Evolutionary conservation across 2,888 invertebrate species (phyloP).

Genomic region (Pocota personata): DNA sequence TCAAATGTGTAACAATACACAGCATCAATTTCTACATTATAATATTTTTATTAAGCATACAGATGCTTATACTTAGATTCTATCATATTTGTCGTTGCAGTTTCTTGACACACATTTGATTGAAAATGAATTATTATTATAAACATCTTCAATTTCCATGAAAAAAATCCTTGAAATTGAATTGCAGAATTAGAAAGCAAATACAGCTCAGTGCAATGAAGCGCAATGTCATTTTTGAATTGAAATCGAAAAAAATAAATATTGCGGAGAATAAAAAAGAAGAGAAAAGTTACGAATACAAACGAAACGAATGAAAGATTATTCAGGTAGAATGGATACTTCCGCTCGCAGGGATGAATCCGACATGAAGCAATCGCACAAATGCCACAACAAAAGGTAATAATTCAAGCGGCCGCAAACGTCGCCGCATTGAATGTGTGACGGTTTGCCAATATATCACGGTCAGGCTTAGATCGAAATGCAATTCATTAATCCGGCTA

Average conservation of each 20-base stretch:
- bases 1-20: too few relatives aligned
- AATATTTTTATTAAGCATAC: too few relatives aligned
- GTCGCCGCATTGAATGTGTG: slow-evolving; percentile 65
- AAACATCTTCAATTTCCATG: neutral
- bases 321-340: slow-evolving; percentile 69
- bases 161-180: slow-evolving; percentile 1
- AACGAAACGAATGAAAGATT: slow-evolving; percentile 34
- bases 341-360: slow-evolving; percentile 61
- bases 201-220: slow-evolving; percentile 49
- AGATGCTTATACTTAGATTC: too few relatives aligned
- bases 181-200: neutral
- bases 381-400: slow-evolving; percentile 68
- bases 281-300: neutral
- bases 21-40: too few relatives aligned
- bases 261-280: slow-evolving; percentile 21
- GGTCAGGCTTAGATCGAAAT: slow-evolving; percentile 69
- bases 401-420: slow-evolving; percentile 67
- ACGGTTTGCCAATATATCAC: slow-evolving; percentile 70
- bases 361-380: slow-evolving; percentile 62
- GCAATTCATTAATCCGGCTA: slow-evolving; percentile 72
- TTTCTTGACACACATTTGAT: neutral
- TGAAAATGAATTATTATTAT: neutral
- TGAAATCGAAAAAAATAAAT: slow-evolving; percentile 41
- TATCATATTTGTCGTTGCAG: neutral
- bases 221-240: slow-evolving; percentile 55